Base-by-base conservation (phyloP, 1,140 invertebrate species). In the Lordiphosa collinella region DNA sequence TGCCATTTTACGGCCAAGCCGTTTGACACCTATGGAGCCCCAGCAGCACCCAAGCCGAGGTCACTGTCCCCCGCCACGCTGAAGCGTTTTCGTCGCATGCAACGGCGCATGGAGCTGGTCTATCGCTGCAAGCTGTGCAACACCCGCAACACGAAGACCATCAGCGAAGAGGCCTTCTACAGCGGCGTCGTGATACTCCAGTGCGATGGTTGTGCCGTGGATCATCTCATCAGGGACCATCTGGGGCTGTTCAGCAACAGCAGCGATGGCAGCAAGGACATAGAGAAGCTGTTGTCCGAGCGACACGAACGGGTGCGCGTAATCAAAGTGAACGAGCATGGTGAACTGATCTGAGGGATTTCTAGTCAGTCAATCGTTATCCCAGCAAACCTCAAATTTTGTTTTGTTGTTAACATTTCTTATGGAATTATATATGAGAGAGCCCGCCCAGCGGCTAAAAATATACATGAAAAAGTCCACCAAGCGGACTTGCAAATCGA, bases 171-270 rank as follows among this genome's bases (percentile, higher is more conserved):
- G 34, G 94, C 95, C 0, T 98, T 97, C 85, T 90, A 93, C 48
- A 94, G 94, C 85, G 97, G 97, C 16, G 92, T 98, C 22, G 95
- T 98, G 0, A 96, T 98, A 60, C 93, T 97, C 0, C 92, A 91
- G 57, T 98, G 97, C 90, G 92, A 94, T 58, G 94, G 94, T 3
- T 98, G 97, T 88, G 90, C 93, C 52, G 97, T 96, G 66, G 94
- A 95, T 88, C 96, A 98, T 89, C 90, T 98, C 10, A 97, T 98
- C 58, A 96, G 96, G 10, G 96, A 98, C 84, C 97, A 98, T 90
- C 90, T 98, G 4, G 95, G 94, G 18, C 97, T 96, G 94, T 98
- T 97, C 89, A 89, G 91, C 70, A 93, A 92, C 75, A 63, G 65
- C 55, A 93, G 93, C 71, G 92, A 92, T 75, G 50, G 93, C 67